These are phyloP conservation scores for Staurois parvus DNA, from an alignment of 2,797 vertebrate genomes.

Conservation along the genomic window DNA sequence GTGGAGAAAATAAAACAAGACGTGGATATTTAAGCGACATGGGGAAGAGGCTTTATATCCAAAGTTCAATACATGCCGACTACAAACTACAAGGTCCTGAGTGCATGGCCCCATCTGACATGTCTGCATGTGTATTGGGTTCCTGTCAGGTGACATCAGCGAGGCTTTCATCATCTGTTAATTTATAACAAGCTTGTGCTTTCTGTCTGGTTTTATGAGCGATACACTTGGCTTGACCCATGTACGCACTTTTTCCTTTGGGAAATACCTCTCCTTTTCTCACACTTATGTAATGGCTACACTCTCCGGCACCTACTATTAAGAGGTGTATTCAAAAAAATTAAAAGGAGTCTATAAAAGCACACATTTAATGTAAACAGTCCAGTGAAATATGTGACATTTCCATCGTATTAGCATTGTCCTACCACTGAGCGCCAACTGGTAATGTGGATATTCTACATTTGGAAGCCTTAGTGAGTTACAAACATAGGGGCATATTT, in stretches of 20 bases:
- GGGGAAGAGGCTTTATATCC: background rate
- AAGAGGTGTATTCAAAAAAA: background rate
- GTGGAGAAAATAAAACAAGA: background rate
- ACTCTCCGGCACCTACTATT: background rate
- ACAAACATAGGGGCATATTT: too few relatives aligned
- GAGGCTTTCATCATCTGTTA: slow-evolving; percentile 53
- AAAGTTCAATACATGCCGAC: background rate
- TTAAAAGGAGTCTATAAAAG: background rate
- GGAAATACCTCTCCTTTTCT: slow-evolving; percentile 45
- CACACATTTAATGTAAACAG: too few relatives aligned
- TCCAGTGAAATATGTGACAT: too few relatives aligned
- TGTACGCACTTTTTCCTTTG: slow-evolving; percentile 39
- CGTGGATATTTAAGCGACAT: too few relatives aligned
- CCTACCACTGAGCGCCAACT: too few relatives aligned
- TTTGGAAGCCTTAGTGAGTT: too few relatives aligned
- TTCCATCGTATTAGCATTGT: too few relatives aligned
- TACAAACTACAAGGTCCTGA: background rate
- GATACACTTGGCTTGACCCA: slow-evolving; percentile 44
- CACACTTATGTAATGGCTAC: slow-evolving; percentile 12
- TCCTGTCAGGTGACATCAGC: slow-evolving; percentile 42
- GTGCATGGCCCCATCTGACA: slow-evolving; percentile 30
- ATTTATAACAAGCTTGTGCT: slow-evolving; percentile 41
- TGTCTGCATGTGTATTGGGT: slow-evolving; percentile 14
- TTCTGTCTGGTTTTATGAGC: slow-evolving; percentile 67
- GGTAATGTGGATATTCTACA: too few relatives aligned